These are phyloP conservation scores for Habroteleia sp. DNA, from an alignment of 2,888 invertebrate species.

Conservation along the genomic window DNA sequence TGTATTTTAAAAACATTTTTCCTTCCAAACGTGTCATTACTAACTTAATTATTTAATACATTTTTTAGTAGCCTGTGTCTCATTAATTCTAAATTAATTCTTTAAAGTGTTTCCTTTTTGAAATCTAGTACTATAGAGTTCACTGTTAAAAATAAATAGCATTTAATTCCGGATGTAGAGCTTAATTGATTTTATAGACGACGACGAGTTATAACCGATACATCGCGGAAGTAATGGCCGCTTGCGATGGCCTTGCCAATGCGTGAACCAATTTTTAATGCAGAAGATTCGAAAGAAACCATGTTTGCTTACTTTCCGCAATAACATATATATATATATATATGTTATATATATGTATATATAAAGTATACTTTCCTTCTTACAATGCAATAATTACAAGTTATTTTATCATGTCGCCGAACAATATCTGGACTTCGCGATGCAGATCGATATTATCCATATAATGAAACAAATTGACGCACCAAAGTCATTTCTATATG, in stretches of 20 bases:
- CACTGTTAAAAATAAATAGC: slow-evolving; percentile 10
- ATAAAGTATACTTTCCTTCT: no score
- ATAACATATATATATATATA: no score
- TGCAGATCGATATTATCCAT: slow-evolving; percentile 28
- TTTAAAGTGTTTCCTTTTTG: no score
- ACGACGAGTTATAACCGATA: no score
- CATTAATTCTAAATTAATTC: no score
- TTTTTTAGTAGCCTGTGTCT: no score
- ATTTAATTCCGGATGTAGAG: slow-evolving; percentile 28
- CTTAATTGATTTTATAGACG: slow-evolving; percentile 16
- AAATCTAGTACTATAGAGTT: no score
- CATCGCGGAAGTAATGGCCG: no score
- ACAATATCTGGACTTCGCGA: slow-evolving; percentile 8
- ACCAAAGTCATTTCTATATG: slow-evolving; percentile 36
- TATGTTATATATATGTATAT: no score
- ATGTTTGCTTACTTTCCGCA: slow-evolving; percentile 6
- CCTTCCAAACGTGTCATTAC: no score
- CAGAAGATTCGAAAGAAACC: slow-evolving; percentile 26
- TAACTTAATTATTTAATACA: no score
- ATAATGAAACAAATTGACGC: slow-evolving; percentile 20
- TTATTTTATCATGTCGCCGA: slow-evolving; percentile 23
- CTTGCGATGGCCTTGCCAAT: slow-evolving; percentile 12
- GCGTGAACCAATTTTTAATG: slow-evolving; percentile 22
- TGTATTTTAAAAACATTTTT: no score
- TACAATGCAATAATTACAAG: slow-evolving; percentile 25